Percentiles rank a stretch among this genome's conserved stretches.
phyloP scores from a whole-genome alignment of 1,140 invertebrate genomes.

The Drosophila rufa region DNA sequence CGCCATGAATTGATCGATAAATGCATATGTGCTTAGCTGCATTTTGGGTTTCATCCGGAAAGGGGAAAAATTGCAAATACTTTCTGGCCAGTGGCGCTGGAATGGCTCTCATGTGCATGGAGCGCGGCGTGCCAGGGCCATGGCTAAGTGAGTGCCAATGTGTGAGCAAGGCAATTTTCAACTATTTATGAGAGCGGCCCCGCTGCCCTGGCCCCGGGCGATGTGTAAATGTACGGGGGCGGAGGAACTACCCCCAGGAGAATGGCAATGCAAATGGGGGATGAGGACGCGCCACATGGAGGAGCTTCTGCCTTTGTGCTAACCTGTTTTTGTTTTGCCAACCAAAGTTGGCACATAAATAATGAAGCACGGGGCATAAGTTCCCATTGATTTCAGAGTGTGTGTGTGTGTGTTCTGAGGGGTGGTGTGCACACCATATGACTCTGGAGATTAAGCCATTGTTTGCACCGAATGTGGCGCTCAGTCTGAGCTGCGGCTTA shows the following conservation, averaged over 20 bases:
- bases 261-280: conserved; percentile 3
- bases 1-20: conserved; percentile 19
- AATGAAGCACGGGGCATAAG: conserved; percentile 69
- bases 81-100: conserved; percentile 11
- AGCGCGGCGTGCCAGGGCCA: conserved; percentile 24
- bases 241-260: conserved; percentile 13
- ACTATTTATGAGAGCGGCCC: conserved; percentile 65
- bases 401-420: conserved; percentile 25
- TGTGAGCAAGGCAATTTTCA: conserved; percentile 69
- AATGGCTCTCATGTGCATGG: conserved; percentile 33
- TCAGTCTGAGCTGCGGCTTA: conserved; percentile 74
- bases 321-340: conserved; percentile 59
- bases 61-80: conserved; percentile 18
- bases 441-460: conserved; percentile 82
- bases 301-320: conserved; percentile 47
- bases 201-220: background rate
- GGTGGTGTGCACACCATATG: conserved; percentile 62
- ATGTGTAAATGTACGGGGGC: conserved; percentile 30
- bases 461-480: conserved; percentile 65
- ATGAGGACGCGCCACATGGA: conserved; percentile 5
- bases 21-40: background rate
- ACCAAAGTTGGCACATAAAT: conserved; percentile 72
- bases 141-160: conserved; percentile 59
- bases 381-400: conserved; percentile 74
- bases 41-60: background rate